These are phyloP conservation scores for Lithobates sylvaticus DNA, from an alignment of 2,797 vertebrate genomes.

Conservation along the genomic window DNA sequence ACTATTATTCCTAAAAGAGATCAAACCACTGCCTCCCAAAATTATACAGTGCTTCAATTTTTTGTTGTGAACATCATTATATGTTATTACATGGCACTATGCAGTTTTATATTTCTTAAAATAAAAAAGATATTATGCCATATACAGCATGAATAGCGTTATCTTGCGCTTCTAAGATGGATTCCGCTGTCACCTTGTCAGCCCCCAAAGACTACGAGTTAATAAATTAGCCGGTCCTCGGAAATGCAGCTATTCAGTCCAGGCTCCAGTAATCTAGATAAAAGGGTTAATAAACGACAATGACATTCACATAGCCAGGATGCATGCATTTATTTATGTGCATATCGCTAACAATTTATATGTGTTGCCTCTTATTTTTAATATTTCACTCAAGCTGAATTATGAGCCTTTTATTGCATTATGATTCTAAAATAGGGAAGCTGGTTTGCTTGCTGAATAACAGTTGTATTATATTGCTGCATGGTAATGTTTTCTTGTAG, in stretches of 20 bases:
- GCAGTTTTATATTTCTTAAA: background rate
- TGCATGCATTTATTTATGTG: slow-evolving; percentile 23
- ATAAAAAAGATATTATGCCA: background rate
- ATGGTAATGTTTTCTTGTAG: background rate
- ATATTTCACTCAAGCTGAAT: slow-evolving; percentile 34
- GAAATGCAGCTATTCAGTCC: slow-evolving; percentile 31
- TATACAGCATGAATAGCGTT: background rate
- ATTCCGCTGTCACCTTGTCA: slow-evolving; percentile 14
- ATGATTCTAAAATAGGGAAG: slow-evolving; percentile 35
- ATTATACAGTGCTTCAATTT: background rate
- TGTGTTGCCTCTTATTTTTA: slow-evolving; percentile 31
- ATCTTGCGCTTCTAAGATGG: slow-evolving; percentile 7
- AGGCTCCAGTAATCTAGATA: slow-evolving; percentile 41
- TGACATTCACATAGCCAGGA: slow-evolving; percentile 31
- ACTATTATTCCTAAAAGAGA: too few species aligned
- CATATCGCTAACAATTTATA: slow-evolving; percentile 36
- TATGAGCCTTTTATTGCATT: slow-evolving; percentile 18
- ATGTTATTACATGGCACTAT: background rate
- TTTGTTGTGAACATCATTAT: background rate
- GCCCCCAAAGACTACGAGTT: slow-evolving; percentile 19
- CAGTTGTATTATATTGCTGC: slow-evolving; percentile 14
- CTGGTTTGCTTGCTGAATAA: background rate
- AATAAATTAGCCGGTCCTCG: slow-evolving; percentile 23
- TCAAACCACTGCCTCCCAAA: too few species aligned
- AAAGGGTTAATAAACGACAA: slow-evolving; percentile 47